A percentile compares a stretch with the other conserved stretches of the same genome.
phyloP scores from a whole-genome alignment of 2,797 vertebrate genomes.

The Alauda arvensis region DNA sequence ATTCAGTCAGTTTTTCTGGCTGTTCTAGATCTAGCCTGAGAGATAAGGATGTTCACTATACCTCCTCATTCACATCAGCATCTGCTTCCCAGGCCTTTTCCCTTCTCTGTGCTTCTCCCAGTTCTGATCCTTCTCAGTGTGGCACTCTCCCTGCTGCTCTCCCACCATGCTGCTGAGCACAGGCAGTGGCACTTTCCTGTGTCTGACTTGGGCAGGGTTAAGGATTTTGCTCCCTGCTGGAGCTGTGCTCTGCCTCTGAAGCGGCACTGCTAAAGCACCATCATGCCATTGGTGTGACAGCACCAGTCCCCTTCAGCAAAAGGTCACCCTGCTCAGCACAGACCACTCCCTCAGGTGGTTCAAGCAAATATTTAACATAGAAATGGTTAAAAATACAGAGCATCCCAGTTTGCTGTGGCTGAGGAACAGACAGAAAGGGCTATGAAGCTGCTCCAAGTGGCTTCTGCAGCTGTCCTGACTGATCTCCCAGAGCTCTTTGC shows the following conservation, averaged over 20 bases:
- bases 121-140: neutral
- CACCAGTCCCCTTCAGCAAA: neutral
- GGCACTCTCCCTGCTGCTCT: neutral
- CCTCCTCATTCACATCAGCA: neutral
- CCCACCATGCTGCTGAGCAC: rapidly evolving
- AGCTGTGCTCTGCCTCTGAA: neutral
- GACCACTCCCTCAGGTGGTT: neutral
- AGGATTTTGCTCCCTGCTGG: neutral
- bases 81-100: neutral
- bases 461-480: neutral
- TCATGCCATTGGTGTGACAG: neutral
- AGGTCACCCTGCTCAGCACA: neutral
- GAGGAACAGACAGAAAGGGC: neutral
- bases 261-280: neutral
- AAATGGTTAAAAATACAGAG: neutral
- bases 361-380: neutral
- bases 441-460: neutral
- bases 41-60: neutral
- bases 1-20: neutral
- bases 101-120: neutral
- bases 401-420: neutral
- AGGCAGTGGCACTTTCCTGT: neutral
- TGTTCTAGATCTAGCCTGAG: neutral
- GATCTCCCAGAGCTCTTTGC: neutral
- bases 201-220: neutral